phyloP scores from a whole-genome alignment of 2,113 vertebrate species.

The Rafetus swinhoei region DNA sequence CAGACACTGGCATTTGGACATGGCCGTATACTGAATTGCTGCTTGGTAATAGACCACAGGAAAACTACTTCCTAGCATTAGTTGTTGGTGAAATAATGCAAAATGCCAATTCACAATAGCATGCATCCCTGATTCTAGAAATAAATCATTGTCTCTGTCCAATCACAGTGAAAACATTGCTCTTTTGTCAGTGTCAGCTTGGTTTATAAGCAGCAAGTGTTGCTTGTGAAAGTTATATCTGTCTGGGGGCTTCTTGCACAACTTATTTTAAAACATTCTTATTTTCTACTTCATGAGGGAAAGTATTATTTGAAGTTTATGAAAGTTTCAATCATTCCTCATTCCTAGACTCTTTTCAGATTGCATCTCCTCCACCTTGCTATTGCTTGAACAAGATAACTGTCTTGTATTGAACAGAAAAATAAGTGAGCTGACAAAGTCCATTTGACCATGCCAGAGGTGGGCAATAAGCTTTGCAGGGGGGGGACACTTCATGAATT shows the following conservation, averaged over 20 bases:
- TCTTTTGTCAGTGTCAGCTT: background rate
- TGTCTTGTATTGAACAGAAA: background rate
- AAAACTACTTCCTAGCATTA: conserved; percentile 29
- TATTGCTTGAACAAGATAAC: background rate
- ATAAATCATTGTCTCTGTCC: conserved; percentile 42
- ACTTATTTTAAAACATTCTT: background rate
- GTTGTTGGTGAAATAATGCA: conserved; percentile 33
- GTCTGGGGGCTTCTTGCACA: background rate
- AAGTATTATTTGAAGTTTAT: background rate
- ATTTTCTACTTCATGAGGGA: background rate
- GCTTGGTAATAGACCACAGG: background rate
- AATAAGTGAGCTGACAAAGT: background rate
- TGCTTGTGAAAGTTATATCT: background rate
- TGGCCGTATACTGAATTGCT: background rate
- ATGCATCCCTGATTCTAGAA: conserved; percentile 26
- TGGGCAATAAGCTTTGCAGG: no score
- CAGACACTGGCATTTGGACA: background rate
- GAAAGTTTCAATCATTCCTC: rapidly evolving
- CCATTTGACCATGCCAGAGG: no score
- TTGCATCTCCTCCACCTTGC: background rate
- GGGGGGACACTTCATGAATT: no score
- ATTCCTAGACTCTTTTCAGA: background rate
- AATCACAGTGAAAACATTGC: conserved; percentile 28
- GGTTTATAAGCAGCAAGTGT: background rate
- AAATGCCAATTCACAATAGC: conserved; percentile 1